Conservation (phyloP, 2,113 vertebrate species). For the Ammospiza caudacuta region DNA sequence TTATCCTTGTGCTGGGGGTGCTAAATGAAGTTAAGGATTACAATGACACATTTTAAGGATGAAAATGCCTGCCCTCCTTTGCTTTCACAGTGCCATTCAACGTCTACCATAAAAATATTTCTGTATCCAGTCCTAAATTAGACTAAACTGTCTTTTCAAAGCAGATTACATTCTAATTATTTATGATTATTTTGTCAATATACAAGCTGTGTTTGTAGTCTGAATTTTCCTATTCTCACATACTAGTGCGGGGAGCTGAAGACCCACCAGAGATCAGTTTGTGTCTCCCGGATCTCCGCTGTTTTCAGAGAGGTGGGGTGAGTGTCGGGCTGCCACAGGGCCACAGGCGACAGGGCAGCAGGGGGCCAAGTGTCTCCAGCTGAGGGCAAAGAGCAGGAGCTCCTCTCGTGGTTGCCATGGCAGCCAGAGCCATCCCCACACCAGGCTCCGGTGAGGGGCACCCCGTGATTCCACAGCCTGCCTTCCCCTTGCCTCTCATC, state of each 20-base stretch:
- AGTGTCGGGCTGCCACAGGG: not conserved
- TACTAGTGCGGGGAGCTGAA: not conserved
- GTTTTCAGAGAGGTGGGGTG: not conserved
- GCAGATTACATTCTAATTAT: not conserved
- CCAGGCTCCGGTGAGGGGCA: fast-evolving
- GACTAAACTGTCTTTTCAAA: not conserved
- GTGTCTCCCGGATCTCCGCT: fast-evolving
- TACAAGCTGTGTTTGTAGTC: not conserved
- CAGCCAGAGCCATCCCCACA: not conserved
- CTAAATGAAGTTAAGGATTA: not conserved
- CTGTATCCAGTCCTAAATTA: not conserved
- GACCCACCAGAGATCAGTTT: not conserved
- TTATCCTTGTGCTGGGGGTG: not conserved
- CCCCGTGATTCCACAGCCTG: not conserved
- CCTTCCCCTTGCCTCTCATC: not conserved
- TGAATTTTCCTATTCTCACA: not conserved
- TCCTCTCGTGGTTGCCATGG: not conserved
- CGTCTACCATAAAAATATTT: not conserved
- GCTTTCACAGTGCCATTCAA: not conserved
- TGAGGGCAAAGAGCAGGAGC: not conserved
- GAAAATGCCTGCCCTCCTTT: not conserved
- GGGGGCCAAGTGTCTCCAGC: not conserved
- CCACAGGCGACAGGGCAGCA: not conserved
- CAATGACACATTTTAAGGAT: not conserved
- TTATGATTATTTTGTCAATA: not conserved